Evolutionary conservation across 2,113 vertebrate genomes (phyloP).

Genomic region (Canis aureus): DNA sequence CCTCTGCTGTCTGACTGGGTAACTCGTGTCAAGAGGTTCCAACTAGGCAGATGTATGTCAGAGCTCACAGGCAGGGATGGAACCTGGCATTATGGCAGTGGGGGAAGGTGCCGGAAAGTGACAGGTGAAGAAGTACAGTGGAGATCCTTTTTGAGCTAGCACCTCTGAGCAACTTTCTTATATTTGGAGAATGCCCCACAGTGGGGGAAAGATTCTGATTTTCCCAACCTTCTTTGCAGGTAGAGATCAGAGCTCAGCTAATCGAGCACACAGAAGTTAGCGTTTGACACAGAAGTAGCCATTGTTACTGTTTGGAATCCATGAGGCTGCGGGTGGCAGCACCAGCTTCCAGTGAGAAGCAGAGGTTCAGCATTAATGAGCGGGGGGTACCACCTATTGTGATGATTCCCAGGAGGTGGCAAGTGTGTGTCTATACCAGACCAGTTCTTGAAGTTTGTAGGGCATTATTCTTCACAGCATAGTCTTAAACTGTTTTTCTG

Average conservation of each 20-base stretch:
- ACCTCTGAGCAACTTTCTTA: constrained; percentile 16
- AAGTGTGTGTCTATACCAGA: not conserved
- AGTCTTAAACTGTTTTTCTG: constrained; percentile 19
- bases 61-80: not conserved
- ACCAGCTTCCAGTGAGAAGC: not conserved
- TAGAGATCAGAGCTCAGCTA: not conserved
- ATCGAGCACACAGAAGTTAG: not conserved
- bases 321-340: not conserved
- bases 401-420: not conserved
- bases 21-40: not conserved
- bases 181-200: not conserved
- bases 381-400: not conserved
- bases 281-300: not conserved
- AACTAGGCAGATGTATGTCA: not conserved
- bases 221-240: not conserved
- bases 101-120: not conserved
- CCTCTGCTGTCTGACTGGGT: not conserved
- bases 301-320: not conserved
- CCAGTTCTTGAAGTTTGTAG: not conserved
- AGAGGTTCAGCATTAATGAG: not conserved
- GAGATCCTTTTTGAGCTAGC: not conserved
- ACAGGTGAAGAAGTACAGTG: not conserved
- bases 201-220: not conserved
- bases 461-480: not conserved
- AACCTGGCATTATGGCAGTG: not conserved